Base-by-base conservation (phyloP, 37 sponge, comb jelly and placozoan genomes). In the Tethya wilhelma region DNA sequence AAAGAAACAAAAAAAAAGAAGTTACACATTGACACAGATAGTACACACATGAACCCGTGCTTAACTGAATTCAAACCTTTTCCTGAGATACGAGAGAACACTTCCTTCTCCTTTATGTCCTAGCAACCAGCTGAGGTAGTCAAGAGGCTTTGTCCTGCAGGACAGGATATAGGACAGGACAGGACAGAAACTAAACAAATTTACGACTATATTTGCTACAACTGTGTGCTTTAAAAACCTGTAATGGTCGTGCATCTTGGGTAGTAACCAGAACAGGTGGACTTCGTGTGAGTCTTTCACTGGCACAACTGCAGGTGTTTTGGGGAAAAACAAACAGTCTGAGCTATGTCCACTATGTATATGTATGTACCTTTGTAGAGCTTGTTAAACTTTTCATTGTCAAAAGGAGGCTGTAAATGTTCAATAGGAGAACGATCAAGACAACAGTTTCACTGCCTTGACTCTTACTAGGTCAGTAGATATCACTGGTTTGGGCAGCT, bases 21-120 rank as follows among this genome's bases (percentile, higher is more conserved):
- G 6, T 31, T 30, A 11, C 33, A 67, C 39, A 67, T 49, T 49
- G 9, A 19, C 55, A 19, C 17, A 17, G 55, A 49, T 9, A 17
- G 55, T 49, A 9, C 55, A 19, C 20, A 32, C 37, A 32, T 55
- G 58, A 2, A 49, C 14, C 14, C 17, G 9, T 49, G 14, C 37
- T 17, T 36, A 34, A 69, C 42, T 69, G 12, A n/a, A n/a, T n/a
- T 11, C 64, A 4, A 22, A 88, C 93, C 60, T 84, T 73, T 86
- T 80, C 75, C 73, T 93, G 43, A 95, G 81, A 32, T 62, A 26
- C 28, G 87, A 75, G 33, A 92, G 40, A 17, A 92, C 64, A 67
- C 93, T 91, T 29, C 96, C 96, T 53, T 74, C 56, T 56, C 96
- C 96, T 44, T 91, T 90, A 57, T 95, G 93, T 2, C 96, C 96